Conservation (phyloP, 2,888 invertebrate species). For the Siphonodentalium dalli region DNA sequence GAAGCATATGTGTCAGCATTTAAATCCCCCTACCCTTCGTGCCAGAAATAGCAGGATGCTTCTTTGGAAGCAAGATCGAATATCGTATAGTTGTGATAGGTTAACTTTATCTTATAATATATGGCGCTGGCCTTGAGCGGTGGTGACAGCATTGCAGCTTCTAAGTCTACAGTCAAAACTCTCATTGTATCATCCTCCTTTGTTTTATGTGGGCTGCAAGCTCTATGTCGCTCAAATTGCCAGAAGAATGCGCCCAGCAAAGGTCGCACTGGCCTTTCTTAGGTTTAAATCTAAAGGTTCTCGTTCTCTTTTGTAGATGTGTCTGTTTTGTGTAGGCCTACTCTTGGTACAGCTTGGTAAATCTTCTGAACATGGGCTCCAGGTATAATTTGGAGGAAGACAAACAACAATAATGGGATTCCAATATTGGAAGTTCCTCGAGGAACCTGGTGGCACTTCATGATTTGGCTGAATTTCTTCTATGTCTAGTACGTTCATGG, state of each 20-base stretch:
- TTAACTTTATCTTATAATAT: slow-evolving; percentile 22
- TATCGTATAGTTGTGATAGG: slow-evolving; percentile 21
- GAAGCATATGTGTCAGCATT: slow-evolving; percentile 18
- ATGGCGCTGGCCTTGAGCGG: slow-evolving; percentile 14
- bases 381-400: slow-evolving; percentile 19
- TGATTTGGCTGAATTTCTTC: slow-evolving; percentile 1
- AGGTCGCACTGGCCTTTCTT: slow-evolving; percentile 19
- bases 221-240: slow-evolving; percentile 7
- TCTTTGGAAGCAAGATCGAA: slow-evolving; percentile 13
- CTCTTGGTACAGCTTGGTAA: slow-evolving; percentile 8
- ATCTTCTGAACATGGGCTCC: slow-evolving; percentile 19
- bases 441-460: slow-evolving; percentile 14
- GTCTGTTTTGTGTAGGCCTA: not conserved
- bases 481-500: not conserved
- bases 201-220: slow-evolving; percentile 12
- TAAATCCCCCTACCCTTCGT: slow-evolving; percentile 26
- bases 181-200: slow-evolving; percentile 9
- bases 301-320: too few species aligned
- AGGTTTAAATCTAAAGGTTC: slow-evolving; percentile 12
- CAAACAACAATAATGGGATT: slow-evolving; percentile 25
- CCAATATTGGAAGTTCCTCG: slow-evolving; percentile 14
- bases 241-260: slow-evolving; percentile 10
- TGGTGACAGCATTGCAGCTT: slow-evolving; percentile 14
- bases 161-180: slow-evolving; percentile 20
- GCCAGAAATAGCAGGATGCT: slow-evolving; percentile 23